Base-by-base conservation (phyloP, 2,888 invertebrate species). In the Philhelius pedissequus region DNA sequence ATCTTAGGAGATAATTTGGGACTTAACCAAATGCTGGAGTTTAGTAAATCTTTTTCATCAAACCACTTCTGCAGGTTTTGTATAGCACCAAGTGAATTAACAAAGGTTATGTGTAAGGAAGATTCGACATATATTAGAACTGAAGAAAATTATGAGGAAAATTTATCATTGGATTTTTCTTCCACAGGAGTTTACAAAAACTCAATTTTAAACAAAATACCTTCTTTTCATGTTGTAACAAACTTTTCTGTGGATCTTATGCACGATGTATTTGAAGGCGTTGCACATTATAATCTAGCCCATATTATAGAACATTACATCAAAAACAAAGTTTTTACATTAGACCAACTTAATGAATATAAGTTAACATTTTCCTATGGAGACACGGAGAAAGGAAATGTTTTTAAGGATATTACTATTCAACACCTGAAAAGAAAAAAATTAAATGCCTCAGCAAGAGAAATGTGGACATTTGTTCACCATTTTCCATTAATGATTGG, bases 401-500 rank as follows among this genome's bases (percentile, higher is more conserved):
- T 78, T 11, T 78, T 25, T 30, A 71, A 68, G 15, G 54, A 66
- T 22, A 71, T 77, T 71, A 43, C 68, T 45, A 7, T 9, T 7
- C 11, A 15, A 30, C 58, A 74, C 45, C 38, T 74, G 30, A 78
- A 77, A 40, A 68, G 48, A 56, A 78, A 52, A 56, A 76, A 48
- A 64, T 40, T 86, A 9, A 75, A 71, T 60, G 62, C 68, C 32
- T 86, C 86, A 30, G 83, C 79, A 32, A 83, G 62, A 69, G 86
- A 84, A 84, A 84, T 75, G 66, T 86, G 83, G 86, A 84, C 86
- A 11, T 80, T 86, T 27, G 11, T 70, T 43, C 86, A 86, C 32
- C 45, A 74, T 58, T 84, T 86, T 25, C 62, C 84, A 9, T 40
- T 86, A 15, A 86, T 84, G 38, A 7, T 84, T 20, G 79, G 86